phyloP scores from a whole-genome alignment of 92 coral and sea anemone genomes.

The Phenganax stokvisi region DNA sequence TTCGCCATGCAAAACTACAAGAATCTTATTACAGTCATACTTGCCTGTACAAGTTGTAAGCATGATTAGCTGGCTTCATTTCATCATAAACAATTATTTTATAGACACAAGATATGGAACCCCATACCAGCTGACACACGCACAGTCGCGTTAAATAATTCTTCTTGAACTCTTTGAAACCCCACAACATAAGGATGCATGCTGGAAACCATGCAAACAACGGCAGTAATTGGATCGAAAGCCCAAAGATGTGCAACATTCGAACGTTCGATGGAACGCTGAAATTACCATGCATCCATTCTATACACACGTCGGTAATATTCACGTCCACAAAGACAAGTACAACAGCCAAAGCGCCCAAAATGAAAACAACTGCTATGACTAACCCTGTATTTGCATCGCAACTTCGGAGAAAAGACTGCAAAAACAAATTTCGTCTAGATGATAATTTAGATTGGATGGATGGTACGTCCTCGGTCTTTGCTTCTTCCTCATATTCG shows the following conservation, averaged over 20 bases:
- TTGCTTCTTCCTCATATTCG: too few relatives aligned
- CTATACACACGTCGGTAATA: not conserved
- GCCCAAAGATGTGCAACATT: not conserved
- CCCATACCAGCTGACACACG: not conserved
- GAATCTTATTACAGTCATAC: too few relatives aligned
- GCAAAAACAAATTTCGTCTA: not conserved
- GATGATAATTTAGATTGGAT: too few relatives aligned
- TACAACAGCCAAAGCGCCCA: not conserved
- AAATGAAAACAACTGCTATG: not conserved
- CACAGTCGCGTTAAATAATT: not conserved
- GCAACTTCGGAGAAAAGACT: not conserved
- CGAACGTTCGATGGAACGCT: not conserved
- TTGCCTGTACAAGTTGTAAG: too few relatives aligned
- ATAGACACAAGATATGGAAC: too few relatives aligned
- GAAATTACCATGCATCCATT: not conserved
- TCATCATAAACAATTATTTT: too few relatives aligned
- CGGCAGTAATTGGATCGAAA: not conserved
- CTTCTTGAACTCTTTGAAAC: conserved; percentile 5
- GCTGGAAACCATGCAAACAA: not conserved
- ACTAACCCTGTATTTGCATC: not conserved
- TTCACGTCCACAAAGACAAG: not conserved
- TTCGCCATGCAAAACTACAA: too few relatives aligned
- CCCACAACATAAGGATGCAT: not conserved
- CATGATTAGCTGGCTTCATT: too few relatives aligned
- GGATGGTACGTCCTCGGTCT: too few relatives aligned